Evolutionary conservation across 2,113 vertebrate genomes (phyloP), one percentile per base, ranked within the genome.

Genomic region (Upupa epops): DNA sequence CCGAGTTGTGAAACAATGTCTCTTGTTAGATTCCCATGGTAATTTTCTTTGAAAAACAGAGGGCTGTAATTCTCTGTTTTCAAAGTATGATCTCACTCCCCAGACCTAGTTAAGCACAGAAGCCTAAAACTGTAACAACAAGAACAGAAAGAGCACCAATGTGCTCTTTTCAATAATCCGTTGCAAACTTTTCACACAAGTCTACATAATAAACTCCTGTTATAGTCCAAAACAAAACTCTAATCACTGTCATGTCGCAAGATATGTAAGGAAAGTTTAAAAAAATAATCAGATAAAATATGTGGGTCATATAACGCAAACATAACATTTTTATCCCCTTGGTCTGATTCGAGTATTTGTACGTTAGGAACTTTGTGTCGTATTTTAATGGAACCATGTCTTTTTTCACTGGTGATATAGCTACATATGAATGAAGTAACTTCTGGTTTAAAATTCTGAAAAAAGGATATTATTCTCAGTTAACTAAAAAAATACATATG

Each of bases 21-120:
- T 93, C 88, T 55, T 83, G 37, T 87, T 91, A 59, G 65, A 95
- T 84, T 95, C 87, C 93, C 86, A 63, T 59, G 75, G 76, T 45
- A 58, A 32, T 86, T 92, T 95, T 92, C 73, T 94, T 94, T 83
- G 34, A 78, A 64, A 90, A 90, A 85, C 8, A 87, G n/a, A 88
- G 31, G 49, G 9, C 31, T 96, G 31, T 92, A 95, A 94, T 89
- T 78, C 49, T 91, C 74, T 94, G 56, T 91, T 94, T 96, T 90
- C 78, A 59, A 88, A 74, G 40, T 52, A 92, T 92, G 89, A 97
- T 65, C 59, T 97, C 93, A 96, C 48, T 81, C 48, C 65, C 52
- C 86, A 69, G 90, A 74, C 76, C 51, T 87, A 76, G 61, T 85
- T 84, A 89, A 93, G 84, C 48, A 76, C 90, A 88, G 73, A 86